These are phyloP conservation scores for Brachyptera risi DNA, from an alignment of 2,888 invertebrate genomes.

Conservation along the genomic window DNA sequence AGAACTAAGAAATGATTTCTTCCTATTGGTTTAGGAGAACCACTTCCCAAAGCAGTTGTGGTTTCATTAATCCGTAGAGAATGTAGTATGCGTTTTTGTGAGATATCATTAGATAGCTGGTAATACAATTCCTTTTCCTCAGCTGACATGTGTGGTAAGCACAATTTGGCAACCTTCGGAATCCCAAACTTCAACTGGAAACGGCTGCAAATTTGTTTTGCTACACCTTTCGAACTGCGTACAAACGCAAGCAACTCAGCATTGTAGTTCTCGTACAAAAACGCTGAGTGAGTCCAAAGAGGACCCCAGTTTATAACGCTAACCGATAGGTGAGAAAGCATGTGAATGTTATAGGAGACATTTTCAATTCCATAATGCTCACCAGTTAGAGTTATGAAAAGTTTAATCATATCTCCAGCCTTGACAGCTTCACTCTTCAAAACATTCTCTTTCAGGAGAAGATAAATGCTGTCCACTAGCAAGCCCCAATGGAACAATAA, in stretches of 20 bases:
- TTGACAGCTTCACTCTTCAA: constrained; percentile 22
- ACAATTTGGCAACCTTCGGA: neutral
- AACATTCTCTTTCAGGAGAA: constrained; percentile 28
- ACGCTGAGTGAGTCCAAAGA: constrained; percentile 5
- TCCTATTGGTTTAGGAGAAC: neutral
- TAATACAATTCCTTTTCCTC: too few relatives aligned
- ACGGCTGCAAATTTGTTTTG: neutral
- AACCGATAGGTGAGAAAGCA: neutral
- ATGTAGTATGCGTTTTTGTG: too few relatives aligned
- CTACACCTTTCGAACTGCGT: constrained; percentile 8
- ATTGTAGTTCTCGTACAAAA: constrained; percentile 10
- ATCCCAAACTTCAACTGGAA: neutral
- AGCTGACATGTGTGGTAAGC: neutral
- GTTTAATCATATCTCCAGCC: constrained; percentile 16
- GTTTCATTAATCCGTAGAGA: neutral
- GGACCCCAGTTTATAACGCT: constrained; percentile 20
- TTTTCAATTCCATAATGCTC: constrained; percentile 13
- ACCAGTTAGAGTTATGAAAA: constrained; percentile 7
- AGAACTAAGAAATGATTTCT: neutral
- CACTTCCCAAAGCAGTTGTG: neutral
- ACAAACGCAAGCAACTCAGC: neutral
- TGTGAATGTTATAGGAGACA: constrained; percentile 11
- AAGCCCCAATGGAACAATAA: constrained; percentile 30
- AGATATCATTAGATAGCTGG: too few relatives aligned
- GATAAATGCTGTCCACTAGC: constrained; percentile 28